phyloP scores from a whole-genome alignment of 2,113 vertebrate species.

The Nycticebus coucang region DNA sequence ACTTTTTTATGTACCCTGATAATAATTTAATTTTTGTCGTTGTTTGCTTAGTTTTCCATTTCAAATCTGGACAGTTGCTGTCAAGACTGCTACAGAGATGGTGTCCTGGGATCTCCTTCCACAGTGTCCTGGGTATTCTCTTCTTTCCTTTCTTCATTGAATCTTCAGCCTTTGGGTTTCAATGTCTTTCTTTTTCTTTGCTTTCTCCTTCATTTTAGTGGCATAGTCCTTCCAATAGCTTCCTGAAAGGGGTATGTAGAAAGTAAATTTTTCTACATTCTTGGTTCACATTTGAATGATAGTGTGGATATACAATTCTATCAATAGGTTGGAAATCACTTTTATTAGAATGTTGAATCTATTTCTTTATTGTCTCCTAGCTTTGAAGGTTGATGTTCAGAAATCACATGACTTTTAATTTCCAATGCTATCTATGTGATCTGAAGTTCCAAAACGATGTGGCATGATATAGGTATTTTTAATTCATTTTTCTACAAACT shows the following conservation, averaged over 20 bases:
- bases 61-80: not conserved
- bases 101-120: not conserved
- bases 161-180: not conserved
- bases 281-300: not conserved
- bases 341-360: not conserved
- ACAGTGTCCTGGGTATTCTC: rapidly evolving
- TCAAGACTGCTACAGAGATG: not conserved
- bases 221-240: not conserved
- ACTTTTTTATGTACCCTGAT: not conserved
- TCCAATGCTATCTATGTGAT: not conserved
- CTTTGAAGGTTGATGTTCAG: not conserved
- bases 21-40: not conserved
- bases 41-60: not conserved
- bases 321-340: not conserved
- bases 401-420: not conserved
- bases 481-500: not conserved
- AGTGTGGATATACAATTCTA: not conserved
- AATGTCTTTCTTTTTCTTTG: not conserved
- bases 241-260: not conserved
- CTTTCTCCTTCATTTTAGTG: not conserved
- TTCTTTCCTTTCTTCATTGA: not conserved
- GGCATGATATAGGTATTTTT: not conserved
- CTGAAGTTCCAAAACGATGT: not conserved
- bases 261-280: not conserved
- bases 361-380: not conserved